Percentiles rank a stretch among this genome's conserved stretches.
Evolutionary conservation across 2,888 invertebrate genomes (phyloP).

Genomic region (Helleia helle): DNA sequence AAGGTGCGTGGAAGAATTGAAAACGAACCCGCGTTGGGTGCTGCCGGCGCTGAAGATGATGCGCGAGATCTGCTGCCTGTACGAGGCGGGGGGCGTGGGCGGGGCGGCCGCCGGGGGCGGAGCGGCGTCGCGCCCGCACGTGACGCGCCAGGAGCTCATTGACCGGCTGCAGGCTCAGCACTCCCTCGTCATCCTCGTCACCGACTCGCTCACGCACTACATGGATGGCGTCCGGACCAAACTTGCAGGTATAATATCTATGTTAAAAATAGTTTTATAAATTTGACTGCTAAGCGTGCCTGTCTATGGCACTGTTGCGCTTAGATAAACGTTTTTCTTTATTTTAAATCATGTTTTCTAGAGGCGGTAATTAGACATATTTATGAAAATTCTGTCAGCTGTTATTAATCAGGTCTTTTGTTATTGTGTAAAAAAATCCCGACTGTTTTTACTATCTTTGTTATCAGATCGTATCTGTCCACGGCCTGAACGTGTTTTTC

Average conservation of each 20-base stretch:
- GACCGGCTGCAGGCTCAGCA: slow-evolving; percentile 93
- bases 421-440: no score
- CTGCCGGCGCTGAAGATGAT: slow-evolving; percentile 96
- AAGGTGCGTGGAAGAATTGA: slow-evolving; percentile 93
- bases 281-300: no score
- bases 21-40: slow-evolving; percentile 91
- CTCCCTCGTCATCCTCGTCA: slow-evolving; percentile 93
- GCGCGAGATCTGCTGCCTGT: slow-evolving; percentile 94
- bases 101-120: neutral
- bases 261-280: no score
- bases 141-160: slow-evolving; percentile 82
- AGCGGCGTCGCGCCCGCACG: slow-evolving; percentile 59
- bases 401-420: no score
- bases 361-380: no score
- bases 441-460: no score
- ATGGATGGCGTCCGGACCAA: slow-evolving; percentile 87
- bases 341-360: no score
- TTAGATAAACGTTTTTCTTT: no score
- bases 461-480: no score
- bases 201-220: slow-evolving; percentile 91
- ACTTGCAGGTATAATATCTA: slow-evolving; percentile 48
- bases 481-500: no score
- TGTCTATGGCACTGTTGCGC: no score
- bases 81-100: slow-evolving; percentile 82
- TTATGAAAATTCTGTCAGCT: no score